phyloP scores from a whole-genome alignment of 2,113 vertebrate species.

The Taxidea taxus region DNA sequence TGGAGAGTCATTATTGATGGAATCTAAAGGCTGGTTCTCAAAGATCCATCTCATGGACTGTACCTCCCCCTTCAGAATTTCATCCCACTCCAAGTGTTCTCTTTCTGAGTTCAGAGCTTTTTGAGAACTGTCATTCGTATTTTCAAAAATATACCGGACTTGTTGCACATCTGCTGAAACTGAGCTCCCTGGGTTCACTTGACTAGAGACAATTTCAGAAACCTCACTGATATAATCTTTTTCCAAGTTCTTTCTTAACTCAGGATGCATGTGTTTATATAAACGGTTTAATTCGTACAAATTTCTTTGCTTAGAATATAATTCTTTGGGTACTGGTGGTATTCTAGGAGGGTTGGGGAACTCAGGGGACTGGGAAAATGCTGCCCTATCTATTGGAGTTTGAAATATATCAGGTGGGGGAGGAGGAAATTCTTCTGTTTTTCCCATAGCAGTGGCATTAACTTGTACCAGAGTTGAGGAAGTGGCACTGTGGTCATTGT shows the following conservation, averaged over 20 bases:
- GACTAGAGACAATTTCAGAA: conserved; percentile 80
- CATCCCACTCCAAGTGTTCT: conserved; percentile 86
- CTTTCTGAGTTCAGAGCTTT: conserved; percentile 83
- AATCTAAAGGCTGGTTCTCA: conserved; percentile 89
- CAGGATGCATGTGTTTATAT: conserved; percentile 89
- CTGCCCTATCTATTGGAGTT: conserved; percentile 80
- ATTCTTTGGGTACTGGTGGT: conserved; percentile 79
- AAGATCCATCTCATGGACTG: conserved; percentile 90
- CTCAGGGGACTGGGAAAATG: conserved; percentile 84
- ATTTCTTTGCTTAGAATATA: conserved; percentile 87
- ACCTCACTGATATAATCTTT: conserved; percentile 85
- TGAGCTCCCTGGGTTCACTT: conserved; percentile 73
- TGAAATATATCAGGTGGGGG: conserved; percentile 85
- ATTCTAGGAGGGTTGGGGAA: conserved; percentile 73
- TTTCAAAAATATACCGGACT: conserved; percentile 85
- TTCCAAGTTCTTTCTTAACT: conserved; percentile 89
- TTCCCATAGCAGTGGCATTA: conserved; percentile 74
- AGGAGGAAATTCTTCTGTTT: conserved; percentile 85
- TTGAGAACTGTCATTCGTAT: conserved; percentile 80
- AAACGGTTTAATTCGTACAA: conserved; percentile 88
- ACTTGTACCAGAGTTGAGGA: conserved; percentile 68
- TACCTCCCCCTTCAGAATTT: conserved; percentile 90
- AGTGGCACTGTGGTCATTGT: conserved; percentile 56
- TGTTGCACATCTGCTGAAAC: conserved; percentile 84
- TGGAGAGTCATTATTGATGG: conserved; percentile 84